Evolutionary conservation across 2,888 invertebrate species (phyloP), one percentile per base, ranked within the genome.

Genomic region (Alentia gelatinosa): DNA sequence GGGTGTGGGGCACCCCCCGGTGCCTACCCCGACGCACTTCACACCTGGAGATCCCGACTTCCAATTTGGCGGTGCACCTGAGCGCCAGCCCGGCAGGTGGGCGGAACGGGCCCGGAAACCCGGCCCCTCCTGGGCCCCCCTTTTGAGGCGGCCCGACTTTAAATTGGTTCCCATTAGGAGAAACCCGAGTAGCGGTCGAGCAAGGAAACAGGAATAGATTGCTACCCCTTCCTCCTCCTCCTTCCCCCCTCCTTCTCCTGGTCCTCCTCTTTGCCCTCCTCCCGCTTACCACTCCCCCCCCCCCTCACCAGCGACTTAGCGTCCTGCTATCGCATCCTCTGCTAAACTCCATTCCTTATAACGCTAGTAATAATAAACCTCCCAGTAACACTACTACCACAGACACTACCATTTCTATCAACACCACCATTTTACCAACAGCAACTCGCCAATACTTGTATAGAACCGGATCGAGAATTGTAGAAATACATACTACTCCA

Each of bases 141-240:
- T 47, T 47, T 42, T 1, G 42, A 86, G 86, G 86, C 35, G 83
- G 50, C n/a, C 86, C 47, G 33, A 86, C 47, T 50, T 47, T 42
- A 86, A 86, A 47, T 86, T 86, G 86, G 86, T 42, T 47, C 47
- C 86, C 86, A 86, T 86, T 50, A 50, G 47, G 1, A 19, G 86
- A 86, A 42, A 86, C 86, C 50, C 19, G 86, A 86, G 86, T 35
- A 12, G 35, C 79, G 79, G 26, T 26, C 56, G 79, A 37, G 37
- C 35, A 15, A 30, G 37, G 79, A 30, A 19, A 15, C 79, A 19
- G 79, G 39, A 79, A 79, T 35, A 79, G 79, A 79, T 79, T 79
- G 39, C 79, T 39, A 12, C 37, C 37, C 4, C 39, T 23, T 15
- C 79, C 74, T 74, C 30, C 63, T n/a, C 74, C 30, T 35, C 37